Evolutionary conservation across 2,797 vertebrate species (phyloP).

Genomic region (Sorex maritimensis): DNA sequence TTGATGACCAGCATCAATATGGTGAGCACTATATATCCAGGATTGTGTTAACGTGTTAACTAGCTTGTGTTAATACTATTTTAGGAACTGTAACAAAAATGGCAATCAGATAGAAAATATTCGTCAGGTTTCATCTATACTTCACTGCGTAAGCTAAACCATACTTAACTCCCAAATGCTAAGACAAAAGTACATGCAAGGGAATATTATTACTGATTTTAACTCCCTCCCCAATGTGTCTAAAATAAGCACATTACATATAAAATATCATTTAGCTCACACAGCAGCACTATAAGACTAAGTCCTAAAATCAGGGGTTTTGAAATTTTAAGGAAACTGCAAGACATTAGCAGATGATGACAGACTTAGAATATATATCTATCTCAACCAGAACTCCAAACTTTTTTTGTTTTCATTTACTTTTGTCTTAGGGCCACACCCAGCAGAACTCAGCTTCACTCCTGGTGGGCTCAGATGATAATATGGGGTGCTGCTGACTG

Average conservation of each 20-base stretch:
- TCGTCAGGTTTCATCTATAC: not conserved
- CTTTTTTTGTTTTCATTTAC: not conserved
- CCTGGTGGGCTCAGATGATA: too few relatives aligned
- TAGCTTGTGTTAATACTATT: not conserved
- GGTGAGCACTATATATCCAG: too few relatives aligned
- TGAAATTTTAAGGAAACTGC: conserved; percentile 41
- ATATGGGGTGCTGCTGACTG: too few relatives aligned
- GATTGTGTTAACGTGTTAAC: too few relatives aligned
- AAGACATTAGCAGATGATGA: not conserved
- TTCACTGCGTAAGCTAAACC: not conserved
- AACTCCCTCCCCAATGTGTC: not conserved
- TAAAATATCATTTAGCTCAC: too few relatives aligned
- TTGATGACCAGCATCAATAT: too few relatives aligned
- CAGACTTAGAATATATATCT: not conserved
- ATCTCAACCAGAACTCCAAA: not conserved
- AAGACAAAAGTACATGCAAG: not conserved
- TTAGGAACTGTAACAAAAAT: conserved; percentile 53
- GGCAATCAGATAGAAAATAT: conserved; percentile 5
- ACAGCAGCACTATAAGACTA: too few relatives aligned
- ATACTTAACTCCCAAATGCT: conserved; percentile 25
- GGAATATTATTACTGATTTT: conserved; percentile 19
- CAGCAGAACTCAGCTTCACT: too few relatives aligned
- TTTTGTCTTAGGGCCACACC: too few relatives aligned
- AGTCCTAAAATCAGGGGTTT: not conserved
- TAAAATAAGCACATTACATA: too few relatives aligned